A percentile compares a stretch with the other conserved stretches of the same genome.
These are phyloP conservation scores for Bombus vancouverensis DNA, from an alignment of 1,140 invertebrate species.

Conservation along the genomic window DNA sequence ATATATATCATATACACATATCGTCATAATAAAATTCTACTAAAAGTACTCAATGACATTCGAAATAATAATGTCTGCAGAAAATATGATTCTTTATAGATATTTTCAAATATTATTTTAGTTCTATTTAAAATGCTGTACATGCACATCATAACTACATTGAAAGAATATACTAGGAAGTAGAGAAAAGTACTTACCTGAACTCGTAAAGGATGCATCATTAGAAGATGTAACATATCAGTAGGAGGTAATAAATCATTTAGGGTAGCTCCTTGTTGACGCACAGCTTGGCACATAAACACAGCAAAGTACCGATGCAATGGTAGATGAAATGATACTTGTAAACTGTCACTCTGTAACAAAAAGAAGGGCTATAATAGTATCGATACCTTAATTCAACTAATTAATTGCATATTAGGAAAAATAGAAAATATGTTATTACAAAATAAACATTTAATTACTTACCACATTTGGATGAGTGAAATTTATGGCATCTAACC, in stretches of 20 bases:
- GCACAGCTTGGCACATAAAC: conserved; percentile 94
- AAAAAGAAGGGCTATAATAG: neutral
- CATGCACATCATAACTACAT: neutral
- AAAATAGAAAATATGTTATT: conserved; percentile 44
- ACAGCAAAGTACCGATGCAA: conserved; percentile 96
- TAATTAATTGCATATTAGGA: neutral
- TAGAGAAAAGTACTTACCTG: conserved; percentile 86
- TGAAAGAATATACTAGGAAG: neutral
- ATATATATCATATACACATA: neutral
- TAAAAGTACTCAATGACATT: neutral
- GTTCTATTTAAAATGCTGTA: neutral
- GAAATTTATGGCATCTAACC: conserved; percentile 93
- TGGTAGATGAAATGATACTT: conserved; percentile 97
- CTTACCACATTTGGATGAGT: conserved; percentile 87
- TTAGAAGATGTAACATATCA: conserved; percentile 90
- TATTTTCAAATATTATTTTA: neutral
- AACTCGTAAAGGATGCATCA: conserved; percentile 93
- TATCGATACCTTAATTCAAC: neutral
- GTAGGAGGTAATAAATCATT: conserved; percentile 90
- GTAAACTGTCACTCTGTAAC: conserved; percentile 89
- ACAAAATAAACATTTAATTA: conserved; percentile 33
- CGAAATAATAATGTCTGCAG: neutral
- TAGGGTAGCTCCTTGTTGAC: conserved; percentile 90
- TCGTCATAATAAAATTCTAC: neutral
- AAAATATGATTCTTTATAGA: neutral